phyloP scores from a whole-genome alignment of 2,113 vertebrate species.

The Paedocypris sp. region DNA sequence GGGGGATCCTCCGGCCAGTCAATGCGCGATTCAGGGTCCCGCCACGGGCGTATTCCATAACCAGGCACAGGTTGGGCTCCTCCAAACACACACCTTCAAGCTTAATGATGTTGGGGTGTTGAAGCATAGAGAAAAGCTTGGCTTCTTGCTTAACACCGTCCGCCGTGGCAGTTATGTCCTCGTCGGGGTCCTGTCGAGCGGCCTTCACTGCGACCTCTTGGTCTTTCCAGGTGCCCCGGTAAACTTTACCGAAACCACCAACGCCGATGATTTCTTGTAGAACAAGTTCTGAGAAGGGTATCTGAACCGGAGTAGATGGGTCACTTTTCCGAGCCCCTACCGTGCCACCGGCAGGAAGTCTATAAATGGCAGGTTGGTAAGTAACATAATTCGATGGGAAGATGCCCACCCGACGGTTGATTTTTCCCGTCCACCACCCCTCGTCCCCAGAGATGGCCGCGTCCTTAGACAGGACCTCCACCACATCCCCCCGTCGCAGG shows the following conservation, averaged over 20 bases:
- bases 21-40: constrained; percentile 80
- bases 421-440: constrained; percentile 82
- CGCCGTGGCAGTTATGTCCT: constrained; percentile 82
- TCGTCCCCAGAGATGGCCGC: constrained; percentile 77
- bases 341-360: constrained; percentile 47
- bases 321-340: constrained; percentile 41
- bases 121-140: constrained; percentile 81
- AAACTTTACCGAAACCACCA: constrained; percentile 90
- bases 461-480: constrained; percentile 79
- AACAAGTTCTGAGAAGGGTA: constrained; percentile 74
- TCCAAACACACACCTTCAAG: constrained; percentile 81
- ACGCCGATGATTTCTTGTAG: constrained; percentile 88
- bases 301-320: constrained; percentile 62
- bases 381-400: constrained; percentile 81
- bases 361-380: constrained; percentile 56
- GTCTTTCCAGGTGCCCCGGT: constrained; percentile 78
- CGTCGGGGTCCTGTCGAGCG: constrained; percentile 82
- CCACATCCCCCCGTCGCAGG: constrained; percentile 71
- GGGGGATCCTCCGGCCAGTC: constrained; percentile 77
- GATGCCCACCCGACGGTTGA: constrained; percentile 74
- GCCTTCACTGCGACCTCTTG: constrained; percentile 90
- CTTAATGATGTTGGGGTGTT: constrained; percentile 83
- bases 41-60: constrained; percentile 88
- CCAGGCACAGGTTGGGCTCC: constrained; percentile 85
- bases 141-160: constrained; percentile 82